Percentiles rank a stretch among this genome's conserved stretches.
phyloP scores from a whole-genome alignment of 2,797 vertebrate genomes.

The Sebastes matsubarae region DNA sequence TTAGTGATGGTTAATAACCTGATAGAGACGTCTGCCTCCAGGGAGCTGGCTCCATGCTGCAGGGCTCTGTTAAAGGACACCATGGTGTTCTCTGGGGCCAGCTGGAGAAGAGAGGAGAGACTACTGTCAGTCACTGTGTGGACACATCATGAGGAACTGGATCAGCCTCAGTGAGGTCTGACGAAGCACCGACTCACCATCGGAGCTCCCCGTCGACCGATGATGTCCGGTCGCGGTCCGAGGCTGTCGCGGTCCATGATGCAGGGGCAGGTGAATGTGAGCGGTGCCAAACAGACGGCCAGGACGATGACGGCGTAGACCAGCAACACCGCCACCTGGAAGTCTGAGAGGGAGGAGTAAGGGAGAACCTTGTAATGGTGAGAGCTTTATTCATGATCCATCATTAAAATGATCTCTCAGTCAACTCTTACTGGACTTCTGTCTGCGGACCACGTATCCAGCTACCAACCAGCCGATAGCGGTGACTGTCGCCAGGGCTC shows the following conservation, averaged over 20 bases:
- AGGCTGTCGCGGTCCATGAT: conserved; percentile 91
- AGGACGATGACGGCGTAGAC: conserved; percentile 85
- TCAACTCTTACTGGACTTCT: conserved; percentile 89
- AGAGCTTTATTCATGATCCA: neutral
- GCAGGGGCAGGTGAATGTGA: conserved; percentile 93
- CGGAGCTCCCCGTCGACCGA: conserved; percentile 90
- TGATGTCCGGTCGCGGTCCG: conserved; percentile 86
- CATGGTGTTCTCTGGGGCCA: conserved; percentile 96
- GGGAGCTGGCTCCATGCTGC: conserved; percentile 87
- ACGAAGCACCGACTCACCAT: conserved; percentile 86
- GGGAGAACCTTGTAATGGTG: neutral
- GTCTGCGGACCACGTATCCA: conserved; percentile 87
- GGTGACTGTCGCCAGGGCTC: conserved; percentile 87
- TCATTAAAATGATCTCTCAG: neutral
- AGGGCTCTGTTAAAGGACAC: conserved; percentile 95
- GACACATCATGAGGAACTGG: neutral
- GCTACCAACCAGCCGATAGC: conserved; percentile 92
- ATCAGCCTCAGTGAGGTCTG: conserved; percentile 22
- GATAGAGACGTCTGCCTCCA: conserved; percentile 91
- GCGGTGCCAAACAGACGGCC: conserved; percentile 88
- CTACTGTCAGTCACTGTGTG: conserved; percentile 13
- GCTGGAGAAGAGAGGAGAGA: conserved; percentile 64
- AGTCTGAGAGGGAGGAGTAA: conserved; percentile 71
- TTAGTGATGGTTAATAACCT: conserved; percentile 80
- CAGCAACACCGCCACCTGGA: conserved; percentile 87